Conservation (phyloP, 2,888 invertebrate genomes). For the Rhodophaea formosa region DNA sequence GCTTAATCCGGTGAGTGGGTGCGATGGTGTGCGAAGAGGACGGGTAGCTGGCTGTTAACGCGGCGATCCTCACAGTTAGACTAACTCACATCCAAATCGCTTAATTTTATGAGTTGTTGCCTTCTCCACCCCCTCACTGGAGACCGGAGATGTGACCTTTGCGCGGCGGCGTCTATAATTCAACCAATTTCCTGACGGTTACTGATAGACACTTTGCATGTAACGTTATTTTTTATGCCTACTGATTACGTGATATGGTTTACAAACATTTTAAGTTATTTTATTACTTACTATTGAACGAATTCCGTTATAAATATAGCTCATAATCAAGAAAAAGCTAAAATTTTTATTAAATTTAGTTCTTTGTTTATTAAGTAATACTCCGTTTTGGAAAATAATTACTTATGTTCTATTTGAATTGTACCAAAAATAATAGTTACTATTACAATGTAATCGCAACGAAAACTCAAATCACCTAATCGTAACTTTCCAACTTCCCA, state of each 20-base stretch:
- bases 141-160: constrained; percentile 55
- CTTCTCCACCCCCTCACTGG: constrained; percentile 78
- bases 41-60: constrained; percentile 70
- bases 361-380: no score
- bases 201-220: no score
- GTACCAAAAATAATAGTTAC: no score
- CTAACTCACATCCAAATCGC: constrained; percentile 82
- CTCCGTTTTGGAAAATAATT: no score
- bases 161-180: constrained; percentile 29
- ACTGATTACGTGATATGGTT: not conserved
- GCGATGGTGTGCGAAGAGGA: constrained; percentile 56
- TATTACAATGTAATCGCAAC: no score
- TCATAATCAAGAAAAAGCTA: no score
- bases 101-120: constrained; percentile 83
- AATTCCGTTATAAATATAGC: no score
- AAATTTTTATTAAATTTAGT: not conserved
- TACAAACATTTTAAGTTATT: not conserved
- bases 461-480: not conserved
- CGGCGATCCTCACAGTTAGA: constrained; percentile 79
- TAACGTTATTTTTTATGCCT: constrained; percentile 17
- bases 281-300: no score
- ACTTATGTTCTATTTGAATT: no score
- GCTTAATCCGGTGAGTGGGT: constrained; percentile 33
- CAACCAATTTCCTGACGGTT: not conserved
- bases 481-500: not conserved